Base-by-base conservation (phyloP, 1,140 invertebrate genomes). In the Pachypeltis micranthus region DNA sequence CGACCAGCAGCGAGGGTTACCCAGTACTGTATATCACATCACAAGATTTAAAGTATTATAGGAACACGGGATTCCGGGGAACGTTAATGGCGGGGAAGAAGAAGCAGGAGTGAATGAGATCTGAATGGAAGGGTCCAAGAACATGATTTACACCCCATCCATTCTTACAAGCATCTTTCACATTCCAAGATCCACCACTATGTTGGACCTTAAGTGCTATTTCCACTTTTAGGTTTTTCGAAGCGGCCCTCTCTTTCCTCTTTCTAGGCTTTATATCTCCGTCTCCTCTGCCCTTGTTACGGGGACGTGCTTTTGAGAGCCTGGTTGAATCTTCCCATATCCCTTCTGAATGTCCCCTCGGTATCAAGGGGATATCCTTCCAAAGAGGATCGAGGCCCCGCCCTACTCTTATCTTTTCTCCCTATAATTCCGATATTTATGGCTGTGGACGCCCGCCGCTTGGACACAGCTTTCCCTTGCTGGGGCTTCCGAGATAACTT, bases 131-230 rank as follows among this genome's bases (percentile, higher is more conserved):
- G 31, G 47, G 47, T 51, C 47, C 10, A 10, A 10, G 47, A 51
- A 51, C 47, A 51, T 51, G 47, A 51, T 51, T 51, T 51, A 51
- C 47, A 21, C 47, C 47, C 47, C 47, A 51, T 51, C 47, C 47
- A 51, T 51, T 51, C 47, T 51, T 51, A 51, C 47, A 10, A 51
- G 47, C 10, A 51, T 51, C 47, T 51, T 21, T 51, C 47, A 51
- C 47, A 51, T 51, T 51, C 47, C 47, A 51, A 51, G 47, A 51
- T 51, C 47, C 47, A 21, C 47, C 47, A 51, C 47, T 51, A 51
- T 51, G 47, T 51, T 51, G 10, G 47, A 10, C 21, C 47, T 51
- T 51, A 51, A 51, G 47, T 51, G 47, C 47, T 51, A 51, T 51
- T 51, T 51, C 47, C 47, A 51, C 47, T 51, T 51, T 51, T 21